Evolutionary conservation across 2,888 invertebrate species (phyloP).

Genomic region (Mimas tiliae): DNA sequence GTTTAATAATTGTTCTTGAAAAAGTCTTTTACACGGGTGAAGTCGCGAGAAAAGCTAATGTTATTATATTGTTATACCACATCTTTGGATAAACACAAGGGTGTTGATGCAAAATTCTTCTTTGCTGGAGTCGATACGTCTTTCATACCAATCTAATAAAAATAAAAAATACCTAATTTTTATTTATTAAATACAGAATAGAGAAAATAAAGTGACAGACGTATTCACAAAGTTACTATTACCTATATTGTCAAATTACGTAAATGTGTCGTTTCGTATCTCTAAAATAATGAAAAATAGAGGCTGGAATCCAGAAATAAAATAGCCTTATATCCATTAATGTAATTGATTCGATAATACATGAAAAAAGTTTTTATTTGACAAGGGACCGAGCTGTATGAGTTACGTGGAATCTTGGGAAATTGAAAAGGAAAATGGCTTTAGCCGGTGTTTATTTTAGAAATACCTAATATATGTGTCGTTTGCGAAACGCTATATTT

Average conservation of each 20-base stretch:
- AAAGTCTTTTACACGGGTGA: no score
- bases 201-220: neutral
- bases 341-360: slow-evolving; percentile 80
- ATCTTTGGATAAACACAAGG: no score
- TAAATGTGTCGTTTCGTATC: neutral
- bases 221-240: no score
- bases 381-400: slow-evolving; percentile 75
- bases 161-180: no score
- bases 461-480: slow-evolving; percentile 45
- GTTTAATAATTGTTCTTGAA: no score
- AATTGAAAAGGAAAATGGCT: slow-evolving; percentile 69
- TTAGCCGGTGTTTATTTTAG: slow-evolving; percentile 62
- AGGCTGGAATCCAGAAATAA: slow-evolving; percentile 57
- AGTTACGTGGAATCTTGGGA: slow-evolving; percentile 66
- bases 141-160: no score
- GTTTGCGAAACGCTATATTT: neutral
- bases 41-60: no score
- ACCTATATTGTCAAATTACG: no score
- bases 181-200: neutral
- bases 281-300: slow-evolving; percentile 43
- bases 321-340: slow-evolving; percentile 66
- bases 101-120: no score
- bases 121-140: no score
- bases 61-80: no score
- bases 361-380: slow-evolving; percentile 78